Conservation (phyloP, 2,113 vertebrate species). For the Urocitellus parryii region DNA sequence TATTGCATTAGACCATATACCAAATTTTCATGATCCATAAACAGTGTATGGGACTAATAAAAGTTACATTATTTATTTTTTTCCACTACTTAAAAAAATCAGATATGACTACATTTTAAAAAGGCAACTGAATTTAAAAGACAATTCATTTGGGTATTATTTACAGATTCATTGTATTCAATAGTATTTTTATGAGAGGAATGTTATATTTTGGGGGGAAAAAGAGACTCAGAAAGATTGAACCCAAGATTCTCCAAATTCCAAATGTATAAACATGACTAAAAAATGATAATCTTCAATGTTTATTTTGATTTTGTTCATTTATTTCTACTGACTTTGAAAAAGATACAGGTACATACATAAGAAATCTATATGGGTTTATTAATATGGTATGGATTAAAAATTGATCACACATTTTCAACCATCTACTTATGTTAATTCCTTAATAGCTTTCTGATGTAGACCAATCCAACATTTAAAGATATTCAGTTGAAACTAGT, state of each 20-base stretch:
- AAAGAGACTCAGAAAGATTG: background rate
- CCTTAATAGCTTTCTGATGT: background rate
- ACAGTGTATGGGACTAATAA: background rate
- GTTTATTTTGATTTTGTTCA: background rate
- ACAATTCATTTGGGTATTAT: background rate
- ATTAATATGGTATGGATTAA: background rate
- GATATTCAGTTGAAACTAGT: background rate
- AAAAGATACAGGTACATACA: background rate
- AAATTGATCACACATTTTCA: slow-evolving; percentile 3
- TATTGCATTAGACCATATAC: background rate
- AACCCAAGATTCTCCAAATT: background rate
- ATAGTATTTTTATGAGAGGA: background rate
- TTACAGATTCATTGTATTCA: background rate
- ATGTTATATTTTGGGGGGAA: background rate
- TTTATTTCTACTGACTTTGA: background rate
- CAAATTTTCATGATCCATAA: background rate
- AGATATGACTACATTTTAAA: background rate
- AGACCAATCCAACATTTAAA: background rate
- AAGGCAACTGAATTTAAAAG: background rate
- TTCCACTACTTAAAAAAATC: slow-evolving; percentile 7
- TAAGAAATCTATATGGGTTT: background rate
- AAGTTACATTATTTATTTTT: background rate
- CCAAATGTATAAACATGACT: background rate
- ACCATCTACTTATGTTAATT: background rate
- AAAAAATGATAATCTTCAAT: background rate